Base-by-base conservation (phyloP, 2,113 vertebrate genomes). In the Piprites chloris region DNA sequence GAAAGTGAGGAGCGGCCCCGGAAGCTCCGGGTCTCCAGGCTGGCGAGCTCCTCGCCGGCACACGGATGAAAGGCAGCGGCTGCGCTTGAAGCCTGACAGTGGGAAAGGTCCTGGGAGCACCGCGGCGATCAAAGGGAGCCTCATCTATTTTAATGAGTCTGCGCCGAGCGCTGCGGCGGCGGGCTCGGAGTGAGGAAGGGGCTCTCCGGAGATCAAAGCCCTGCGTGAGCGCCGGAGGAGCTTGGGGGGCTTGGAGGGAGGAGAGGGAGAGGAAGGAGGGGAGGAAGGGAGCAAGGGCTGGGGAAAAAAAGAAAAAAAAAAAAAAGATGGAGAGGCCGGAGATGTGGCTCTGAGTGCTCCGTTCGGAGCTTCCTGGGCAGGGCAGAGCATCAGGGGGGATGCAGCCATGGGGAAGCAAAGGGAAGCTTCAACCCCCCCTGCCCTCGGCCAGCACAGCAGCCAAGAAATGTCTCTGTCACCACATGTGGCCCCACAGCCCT, bases 201-300 rank as follows among this genome's bases (percentile, higher is more conserved):
- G 74, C 95, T 89, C 77, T 39, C 50, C 6, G 1, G 63, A 83
- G 93, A 96, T 96, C 94, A 97, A 97, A 97, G 94, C 85, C 56
- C 81, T 1, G 2, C 2, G 2, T 27, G n/a, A 90, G 50, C 7
- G 2, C 3, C 14, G 8, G 23, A 71, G 71, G 62, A 87, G 84
- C 33, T 22, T 63, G 18, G 44, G 22, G 50, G 52, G 68, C 41
- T 56, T 2, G 18, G 80, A 20, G 72, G 61, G 63, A 71, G 73
- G 56, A 46, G 68, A 90, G 68, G 69, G 80, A 37, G 78, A 67
- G 67, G 58, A 80, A 30, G 71, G 46, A 78, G 30, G 22, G 53
- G 37, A 76, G 56, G 84, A 58, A 74, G 56, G 74, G 28, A 67
- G 47, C 0, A 2, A 89, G 44, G 41, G 66, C 12, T 39, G 69